Evolutionary conservation across 2,113 vertebrate species (phyloP), one percentile per base, ranked within the genome.

Genomic region (Passer montanus): DNA sequence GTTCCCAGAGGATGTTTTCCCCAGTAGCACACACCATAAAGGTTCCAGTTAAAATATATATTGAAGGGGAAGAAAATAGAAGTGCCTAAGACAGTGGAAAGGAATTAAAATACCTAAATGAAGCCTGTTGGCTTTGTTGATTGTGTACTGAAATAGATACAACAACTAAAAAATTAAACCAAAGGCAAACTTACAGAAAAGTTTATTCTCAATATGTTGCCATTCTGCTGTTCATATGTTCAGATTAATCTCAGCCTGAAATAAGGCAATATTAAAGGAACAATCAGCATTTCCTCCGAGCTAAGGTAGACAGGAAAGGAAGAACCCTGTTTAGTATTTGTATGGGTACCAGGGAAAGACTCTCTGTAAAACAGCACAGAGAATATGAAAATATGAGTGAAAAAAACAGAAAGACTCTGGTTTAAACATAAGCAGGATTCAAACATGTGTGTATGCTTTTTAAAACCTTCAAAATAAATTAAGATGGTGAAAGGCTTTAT

Each of bases 391-490:
- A 58, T 11, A 18, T 5, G 21, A 74, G 21, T 52, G 47, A 72
- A 76, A 89, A 82, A 64, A 39, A 83, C 7, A 21, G 33, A 39
- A 83, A 81, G 33, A 31, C 44, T 73, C n/a, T 53, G 9, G 11
- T 11, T 80, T 46, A 62, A 91, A 78, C 19, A 14, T 35, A 89
- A 78, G 26, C 10, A 47, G 50, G 13, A 35, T 55, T 77, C 53
- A 83, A 80, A 70, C 44, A 46, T 1, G 3, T 3, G 2, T 35
- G 28, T 37, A 72, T 6, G 8, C 21, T 89, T 86, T 89, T 89
- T n/a, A 84, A 86, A 93, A 92, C 68, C 9, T 80, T 84, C 90
- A 2, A 78, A 92, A 95, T 92, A 97, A 96, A 86, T 94, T 92
- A 93, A 78, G 64, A 74, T 52, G 53, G 44, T 68, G 59, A 92